A percentile compares a stretch with the other conserved stretches of the same genome.
These are phyloP conservation scores for Trachythela sp. DNA, from an alignment of 64 coral and sea anemone species.

Conservation along the genomic window DNA sequence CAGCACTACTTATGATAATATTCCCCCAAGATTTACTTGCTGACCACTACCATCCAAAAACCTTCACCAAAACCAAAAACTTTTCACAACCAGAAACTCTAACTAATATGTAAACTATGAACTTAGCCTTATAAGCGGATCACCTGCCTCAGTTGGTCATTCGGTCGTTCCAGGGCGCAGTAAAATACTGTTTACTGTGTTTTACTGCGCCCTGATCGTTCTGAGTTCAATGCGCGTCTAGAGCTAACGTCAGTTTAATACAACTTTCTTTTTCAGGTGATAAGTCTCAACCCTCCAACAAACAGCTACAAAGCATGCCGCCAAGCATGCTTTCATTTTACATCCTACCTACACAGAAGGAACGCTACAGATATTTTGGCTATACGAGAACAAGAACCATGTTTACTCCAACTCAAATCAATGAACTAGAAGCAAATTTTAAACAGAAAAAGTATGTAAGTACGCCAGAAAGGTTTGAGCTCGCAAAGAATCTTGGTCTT, in stretches of 20 bases:
- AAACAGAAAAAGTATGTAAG: not conserved
- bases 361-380: not conserved
- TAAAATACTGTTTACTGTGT: no score
- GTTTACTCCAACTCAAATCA: not conserved
- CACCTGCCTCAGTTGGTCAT: not conserved
- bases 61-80: no score
- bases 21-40: no score
- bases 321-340: not conserved
- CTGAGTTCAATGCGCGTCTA: no score
- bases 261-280: not conserved
- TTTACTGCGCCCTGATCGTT: no score
- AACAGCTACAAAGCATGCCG: not conserved
- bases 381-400: not conserved
- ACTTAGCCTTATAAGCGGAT: no score
- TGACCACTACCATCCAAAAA: no score
- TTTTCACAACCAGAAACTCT: no score
- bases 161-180: no score
- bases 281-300: not conserved
- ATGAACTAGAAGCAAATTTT: not conserved
- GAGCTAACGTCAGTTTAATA: no score
- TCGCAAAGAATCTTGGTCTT: not conserved
- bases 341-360: not conserved
- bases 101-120: not conserved
- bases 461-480: not conserved
- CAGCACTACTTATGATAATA: no score